Conservation (phyloP, 64 coral and sea anemone species). For the Pachyseris speciosa region DNA sequence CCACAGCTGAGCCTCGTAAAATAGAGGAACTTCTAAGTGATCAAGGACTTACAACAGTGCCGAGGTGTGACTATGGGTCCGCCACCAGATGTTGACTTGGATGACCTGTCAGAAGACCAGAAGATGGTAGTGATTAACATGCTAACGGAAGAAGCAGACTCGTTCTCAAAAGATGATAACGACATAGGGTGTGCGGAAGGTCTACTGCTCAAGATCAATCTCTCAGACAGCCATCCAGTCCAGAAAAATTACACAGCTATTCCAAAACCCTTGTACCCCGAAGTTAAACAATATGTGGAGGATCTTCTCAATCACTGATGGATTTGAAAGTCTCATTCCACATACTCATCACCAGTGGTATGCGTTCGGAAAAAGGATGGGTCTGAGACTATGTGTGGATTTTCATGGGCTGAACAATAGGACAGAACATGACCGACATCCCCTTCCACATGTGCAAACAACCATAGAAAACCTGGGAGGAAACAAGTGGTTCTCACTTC, state of each 20-base stretch:
- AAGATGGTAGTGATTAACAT: background rate
- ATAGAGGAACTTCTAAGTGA: background rate
- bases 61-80: background rate
- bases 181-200: slow-evolving; percentile 25
- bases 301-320: slow-evolving; percentile 50
- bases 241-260: slow-evolving; percentile 33
- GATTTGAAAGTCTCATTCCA: slow-evolving; percentile 30
- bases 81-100: slow-evolving; percentile 22
- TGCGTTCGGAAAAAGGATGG: slow-evolving; percentile 45
- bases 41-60: background rate
- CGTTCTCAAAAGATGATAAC: slow-evolving; percentile 25
- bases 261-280: slow-evolving; percentile 30
- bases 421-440: slow-evolving; percentile 40
- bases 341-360: slow-evolving; percentile 54
- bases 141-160: slow-evolving; percentile 30
- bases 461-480: slow-evolving; percentile 28
- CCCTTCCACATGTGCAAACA: slow-evolving; percentile 19
- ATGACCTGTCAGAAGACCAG: slow-evolving; percentile 6
- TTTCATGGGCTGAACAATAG: slow-evolving; percentile 44
- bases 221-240: slow-evolving; percentile 15
- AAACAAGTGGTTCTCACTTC: slow-evolving; percentile 38
- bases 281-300: slow-evolving; percentile 59
- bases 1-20: background rate
- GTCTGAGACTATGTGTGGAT: slow-evolving; percentile 34
- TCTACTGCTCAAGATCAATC: slow-evolving; percentile 24